These are phyloP conservation scores for Cyprinella venusta DNA, from an alignment of 2,797 vertebrate species.

Conservation along the genomic window DNA sequence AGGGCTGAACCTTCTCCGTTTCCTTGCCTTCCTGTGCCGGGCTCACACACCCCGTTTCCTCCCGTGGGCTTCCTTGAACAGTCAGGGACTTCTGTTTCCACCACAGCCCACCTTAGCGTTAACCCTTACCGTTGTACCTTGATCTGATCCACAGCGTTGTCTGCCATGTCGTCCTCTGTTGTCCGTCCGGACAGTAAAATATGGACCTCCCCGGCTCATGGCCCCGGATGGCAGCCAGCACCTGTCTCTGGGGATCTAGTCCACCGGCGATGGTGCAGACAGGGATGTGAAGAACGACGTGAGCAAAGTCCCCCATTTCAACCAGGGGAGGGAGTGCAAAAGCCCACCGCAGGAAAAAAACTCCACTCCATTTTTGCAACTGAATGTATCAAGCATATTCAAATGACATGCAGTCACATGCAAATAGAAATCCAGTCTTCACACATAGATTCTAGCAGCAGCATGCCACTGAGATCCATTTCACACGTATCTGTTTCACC, in stretches of 20 bases:
- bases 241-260: slow-evolving; percentile 73
- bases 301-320: slow-evolving; percentile 22
- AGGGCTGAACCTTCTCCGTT: slow-evolving; percentile 70
- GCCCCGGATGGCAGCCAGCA: slow-evolving; percentile 62
- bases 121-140: slow-evolving; percentile 48
- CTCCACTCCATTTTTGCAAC: slow-evolving; percentile 12
- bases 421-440: slow-evolving; percentile 69
- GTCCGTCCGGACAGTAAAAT: slow-evolving; percentile 53
- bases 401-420: slow-evolving; percentile 64
- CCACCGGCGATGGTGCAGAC: slow-evolving; percentile 61
- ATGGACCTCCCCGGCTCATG: slow-evolving; percentile 44
- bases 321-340: background rate
- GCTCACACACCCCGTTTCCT: slow-evolving; percentile 72
- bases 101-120: slow-evolving; percentile 47
- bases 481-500: slow-evolving; percentile 73
- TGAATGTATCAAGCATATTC: slow-evolving; percentile 57
- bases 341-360: background rate
- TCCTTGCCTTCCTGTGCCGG: slow-evolving; percentile 75
- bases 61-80: slow-evolving; percentile 69
- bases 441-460: slow-evolving; percentile 75
- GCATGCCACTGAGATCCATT: slow-evolving; percentile 76
- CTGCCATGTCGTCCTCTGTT: slow-evolving; percentile 59
- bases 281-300: slow-evolving; percentile 61
- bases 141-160: slow-evolving; percentile 33
- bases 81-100: slow-evolving; percentile 45